Conservation (phyloP, 1,140 invertebrate species). For the Drosophila obscura region DNA sequence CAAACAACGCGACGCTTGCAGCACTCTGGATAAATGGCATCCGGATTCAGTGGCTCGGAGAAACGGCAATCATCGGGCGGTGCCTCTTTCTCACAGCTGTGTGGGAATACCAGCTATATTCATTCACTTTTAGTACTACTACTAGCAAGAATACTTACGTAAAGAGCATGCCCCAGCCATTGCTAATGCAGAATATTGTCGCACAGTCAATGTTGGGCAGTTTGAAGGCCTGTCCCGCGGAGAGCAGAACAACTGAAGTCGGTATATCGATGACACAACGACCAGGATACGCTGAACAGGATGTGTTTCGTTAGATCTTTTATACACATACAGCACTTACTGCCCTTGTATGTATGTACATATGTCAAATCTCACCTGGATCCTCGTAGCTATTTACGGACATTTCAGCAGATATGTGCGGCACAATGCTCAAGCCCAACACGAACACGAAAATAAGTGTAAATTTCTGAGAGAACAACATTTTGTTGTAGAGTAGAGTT, state of each 20-base stretch:
- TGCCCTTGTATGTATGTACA: too few species aligned
- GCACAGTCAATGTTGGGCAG: constrained; percentile 43
- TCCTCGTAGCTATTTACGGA: constrained; percentile 34
- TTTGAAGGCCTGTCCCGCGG: constrained; percentile 10
- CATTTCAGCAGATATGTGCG: not conserved
- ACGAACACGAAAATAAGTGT: too few species aligned
- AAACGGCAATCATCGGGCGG: constrained; percentile 40
- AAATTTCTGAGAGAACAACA: too few species aligned
- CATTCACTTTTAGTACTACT: too few species aligned
- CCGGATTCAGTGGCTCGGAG: constrained; percentile 23
- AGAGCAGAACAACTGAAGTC: constrained; percentile 26
- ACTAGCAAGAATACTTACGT: constrained; percentile 41
- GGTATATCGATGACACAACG: constrained; percentile 49
- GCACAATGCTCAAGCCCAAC: not conserved
- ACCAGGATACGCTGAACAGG: constrained; percentile 35
- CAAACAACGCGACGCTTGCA: constrained; percentile 47
- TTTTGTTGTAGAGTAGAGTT: constrained; percentile 4
- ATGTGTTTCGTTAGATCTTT: not conserved
- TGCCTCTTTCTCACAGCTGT: constrained; percentile 32
- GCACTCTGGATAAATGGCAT: constrained; percentile 38
- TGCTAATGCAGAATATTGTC: constrained; percentile 36
- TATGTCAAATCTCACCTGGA: constrained; percentile 23
- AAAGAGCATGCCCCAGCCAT: constrained; percentile 46
- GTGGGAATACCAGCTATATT: too few species aligned
- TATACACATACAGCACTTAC: too few species aligned